Percentiles rank a stretch among this genome's conserved stretches.
Conservation (phyloP, 1,140 invertebrate species). For the Anastatus disparis region DNA sequence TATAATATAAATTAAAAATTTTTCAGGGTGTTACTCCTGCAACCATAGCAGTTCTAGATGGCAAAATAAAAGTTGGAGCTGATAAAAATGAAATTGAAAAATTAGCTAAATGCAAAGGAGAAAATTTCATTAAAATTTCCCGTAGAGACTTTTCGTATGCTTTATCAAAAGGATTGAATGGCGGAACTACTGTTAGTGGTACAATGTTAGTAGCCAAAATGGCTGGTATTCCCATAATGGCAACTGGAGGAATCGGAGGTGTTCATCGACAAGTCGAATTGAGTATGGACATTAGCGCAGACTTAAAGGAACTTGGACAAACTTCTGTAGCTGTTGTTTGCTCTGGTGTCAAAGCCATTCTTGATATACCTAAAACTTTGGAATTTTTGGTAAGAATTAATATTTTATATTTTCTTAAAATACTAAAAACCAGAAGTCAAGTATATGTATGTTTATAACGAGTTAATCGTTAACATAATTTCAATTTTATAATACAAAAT, state of each 20-base stretch:
- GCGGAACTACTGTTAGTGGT: conserved; percentile 96
- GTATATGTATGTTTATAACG: no score
- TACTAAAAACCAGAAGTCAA: no score
- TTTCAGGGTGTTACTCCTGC: conserved; percentile 89
- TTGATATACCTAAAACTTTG: conserved; percentile 93
- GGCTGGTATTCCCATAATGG: conserved; percentile 91
- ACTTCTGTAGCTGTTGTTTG: conserved; percentile 91
- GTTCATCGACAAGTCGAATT: conserved; percentile 89
- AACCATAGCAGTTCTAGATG: conserved; percentile 90
- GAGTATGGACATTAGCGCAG: conserved; percentile 94
- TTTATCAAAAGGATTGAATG: conserved; percentile 77
- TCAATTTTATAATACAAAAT: no score
- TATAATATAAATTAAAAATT: neutral
- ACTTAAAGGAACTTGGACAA: conserved; percentile 89
- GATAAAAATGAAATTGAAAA: conserved; percentile 71
- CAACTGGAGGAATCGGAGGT: conserved; percentile 91
- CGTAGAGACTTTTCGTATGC: conserved; percentile 86
- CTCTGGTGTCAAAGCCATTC: conserved; percentile 96
- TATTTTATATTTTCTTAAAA: no score
- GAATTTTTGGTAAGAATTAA: conserved; percentile 84
- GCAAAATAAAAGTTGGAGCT: conserved; percentile 86
- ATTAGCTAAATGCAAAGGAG: conserved; percentile 65
- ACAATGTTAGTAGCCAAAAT: conserved; percentile 88
- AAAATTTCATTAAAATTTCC: conserved; percentile 80
- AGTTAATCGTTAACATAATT: no score